Conservation (phyloP, 2,113 vertebrate species). For the Melierax canorus region DNA sequence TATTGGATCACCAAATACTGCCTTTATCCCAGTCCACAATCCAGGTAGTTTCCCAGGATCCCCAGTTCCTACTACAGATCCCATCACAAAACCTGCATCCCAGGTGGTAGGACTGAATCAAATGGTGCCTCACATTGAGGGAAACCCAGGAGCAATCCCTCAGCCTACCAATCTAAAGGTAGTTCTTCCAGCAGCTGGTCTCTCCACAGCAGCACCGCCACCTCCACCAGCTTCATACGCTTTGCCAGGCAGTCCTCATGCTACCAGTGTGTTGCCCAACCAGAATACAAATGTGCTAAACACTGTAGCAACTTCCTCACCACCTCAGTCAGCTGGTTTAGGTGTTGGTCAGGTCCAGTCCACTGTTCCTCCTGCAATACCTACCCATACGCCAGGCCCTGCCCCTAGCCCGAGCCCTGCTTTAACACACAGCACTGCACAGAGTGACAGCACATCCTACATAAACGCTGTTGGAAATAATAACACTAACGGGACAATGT, state of each 20-base stretch:
- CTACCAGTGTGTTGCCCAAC: constrained; percentile 72
- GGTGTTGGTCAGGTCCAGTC: constrained; percentile 77
- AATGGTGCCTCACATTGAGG: constrained; percentile 81
- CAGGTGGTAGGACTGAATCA: constrained; percentile 78
- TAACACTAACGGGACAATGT: constrained; percentile 66
- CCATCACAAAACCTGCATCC: constrained; percentile 72
- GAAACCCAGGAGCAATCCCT: constrained; percentile 72
- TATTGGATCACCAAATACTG: constrained; percentile 78
- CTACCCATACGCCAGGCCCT: constrained; percentile 87
- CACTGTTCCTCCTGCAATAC: constrained; percentile 78
- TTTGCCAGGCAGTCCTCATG: constrained; percentile 73
- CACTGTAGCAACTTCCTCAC: constrained; percentile 66
- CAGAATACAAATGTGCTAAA: constrained; percentile 69
- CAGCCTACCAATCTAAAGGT: constrained; percentile 79
- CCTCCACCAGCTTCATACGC: constrained; percentile 76
- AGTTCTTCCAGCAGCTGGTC: constrained; percentile 78
- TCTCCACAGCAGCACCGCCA: constrained; percentile 66
- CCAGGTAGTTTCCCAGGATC: constrained; percentile 75
- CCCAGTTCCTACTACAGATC: constrained; percentile 72
- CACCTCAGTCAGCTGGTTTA: constrained; percentile 60
- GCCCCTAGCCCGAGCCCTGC: constrained; percentile 87
- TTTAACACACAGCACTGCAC: constrained; percentile 87
- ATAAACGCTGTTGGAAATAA: constrained; percentile 80
- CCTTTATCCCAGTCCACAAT: constrained; percentile 79
- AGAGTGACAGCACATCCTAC: constrained; percentile 86